Percentiles rank a stretch among this genome's conserved stretches.
Conservation (phyloP, 2,113 vertebrate species). For the Thamnaconus septentrionalis region DNA sequence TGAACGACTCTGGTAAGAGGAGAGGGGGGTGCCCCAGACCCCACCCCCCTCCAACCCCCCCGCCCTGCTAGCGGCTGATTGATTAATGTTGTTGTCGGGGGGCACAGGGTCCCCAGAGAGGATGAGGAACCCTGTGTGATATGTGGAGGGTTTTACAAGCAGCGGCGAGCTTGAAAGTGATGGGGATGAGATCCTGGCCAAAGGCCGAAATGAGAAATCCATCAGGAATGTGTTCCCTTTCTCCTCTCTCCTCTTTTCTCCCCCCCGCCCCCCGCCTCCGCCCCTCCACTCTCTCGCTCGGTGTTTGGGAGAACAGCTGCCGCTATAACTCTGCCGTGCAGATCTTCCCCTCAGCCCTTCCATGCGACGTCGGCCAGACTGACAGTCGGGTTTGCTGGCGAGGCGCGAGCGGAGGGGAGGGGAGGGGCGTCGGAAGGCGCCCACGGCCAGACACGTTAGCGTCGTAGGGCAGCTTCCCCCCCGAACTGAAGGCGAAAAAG, state of each 20-base stretch:
- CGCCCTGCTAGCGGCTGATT: slow-evolving; percentile 66
- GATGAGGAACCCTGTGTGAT: slow-evolving; percentile 78
- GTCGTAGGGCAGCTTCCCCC: no score
- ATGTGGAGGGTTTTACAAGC: slow-evolving; percentile 86
- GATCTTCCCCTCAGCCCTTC: slow-evolving; percentile 61
- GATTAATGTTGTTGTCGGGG: slow-evolving; percentile 79
- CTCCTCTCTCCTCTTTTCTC: slow-evolving; percentile 46
- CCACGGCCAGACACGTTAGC: slow-evolving; percentile 29
- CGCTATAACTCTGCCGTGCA: slow-evolving; percentile 78
- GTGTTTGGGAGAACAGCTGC: slow-evolving; percentile 85
- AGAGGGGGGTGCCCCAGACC: slow-evolving; percentile 63
- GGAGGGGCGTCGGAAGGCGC: no score
- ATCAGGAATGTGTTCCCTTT: slow-evolving; percentile 85
- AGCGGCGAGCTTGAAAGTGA: slow-evolving; percentile 82
- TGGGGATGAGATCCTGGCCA: slow-evolving; percentile 86
- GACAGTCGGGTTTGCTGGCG: slow-evolving; percentile 47
- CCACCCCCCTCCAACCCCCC: slow-evolving; percentile 40
- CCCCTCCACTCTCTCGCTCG: slow-evolving; percentile 22
- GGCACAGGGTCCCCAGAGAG: slow-evolving; percentile 76
- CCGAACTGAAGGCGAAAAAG: no score
- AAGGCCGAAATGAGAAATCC: slow-evolving; percentile 86
- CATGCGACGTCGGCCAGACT: slow-evolving; percentile 56
- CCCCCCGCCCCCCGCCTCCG: not conserved
- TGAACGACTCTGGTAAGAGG: slow-evolving; percentile 66
- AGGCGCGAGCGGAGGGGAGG: slow-evolving; percentile 45